Evolutionary conservation across 1,140 invertebrate genomes (phyloP), one percentile per base, ranked within the genome.

Genomic region (Pseudomyrmex cubaensis): DNA sequence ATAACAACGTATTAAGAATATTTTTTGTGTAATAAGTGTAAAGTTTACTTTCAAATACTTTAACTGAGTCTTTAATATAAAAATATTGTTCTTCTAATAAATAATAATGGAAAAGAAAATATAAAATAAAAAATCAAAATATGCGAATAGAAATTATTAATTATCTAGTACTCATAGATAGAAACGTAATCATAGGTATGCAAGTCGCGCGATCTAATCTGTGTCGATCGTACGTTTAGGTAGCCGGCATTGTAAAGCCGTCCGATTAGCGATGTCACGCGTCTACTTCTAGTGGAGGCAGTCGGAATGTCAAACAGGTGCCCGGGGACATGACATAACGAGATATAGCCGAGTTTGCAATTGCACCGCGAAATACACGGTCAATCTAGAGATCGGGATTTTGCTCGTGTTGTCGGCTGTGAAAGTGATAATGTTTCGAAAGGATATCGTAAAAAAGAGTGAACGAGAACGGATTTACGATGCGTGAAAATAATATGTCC

Each of bases 251-350:
- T 52, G 75, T 69, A 77, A 77, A 10, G 35, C 52, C 17, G 63
- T 8, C 25, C 63, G 50, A 54, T 77, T 77, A 77, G 63, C 63
- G 75, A 77, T 77, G 63, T 77, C 75, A 77, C 35, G 75, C 63
- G 44, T 13, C 35, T 67, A 77, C 75, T 77, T 77, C 46, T 20
- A 22, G 10, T 20, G 13, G 12, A 77, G 25, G 46, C n/a, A 56
- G 25, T n/a, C 35, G 75, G 75, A 77, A 77, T 77, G 75, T 69
- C 75, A 77, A 77, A 1, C 50, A 72, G 44, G 9, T 56, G 84
- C 74, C 83, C 25, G 69, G 46, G 85, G 77, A 76, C 48, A 86
- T 46, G 52, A 64, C 61, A 66, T 76, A 87, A 86, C 74, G 64
- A 57, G 50, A 35, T 35, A 35, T 7, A 35, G 48, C 46, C 15